Base-by-base conservation (phyloP, 37 sponge, comb jelly and placozoan genomes). In the Crambe crambe region DNA sequence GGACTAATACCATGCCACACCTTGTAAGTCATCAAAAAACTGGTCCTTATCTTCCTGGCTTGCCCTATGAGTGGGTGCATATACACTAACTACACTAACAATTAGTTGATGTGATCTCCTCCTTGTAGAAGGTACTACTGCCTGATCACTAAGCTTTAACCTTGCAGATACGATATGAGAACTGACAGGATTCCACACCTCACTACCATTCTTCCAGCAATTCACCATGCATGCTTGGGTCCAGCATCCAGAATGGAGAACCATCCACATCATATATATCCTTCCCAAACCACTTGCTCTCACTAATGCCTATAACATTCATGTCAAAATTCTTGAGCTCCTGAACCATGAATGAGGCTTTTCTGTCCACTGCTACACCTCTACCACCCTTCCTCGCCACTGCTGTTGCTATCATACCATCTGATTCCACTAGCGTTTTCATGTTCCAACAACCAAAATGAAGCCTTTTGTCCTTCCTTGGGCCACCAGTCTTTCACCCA, bases 221-320 rank as follows among this genome's bases (percentile, higher is more conserved):
- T 60, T 38, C 62, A 60, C 10, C 78, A 60, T 60, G 8, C 56
- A 25, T 36, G 42, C 29, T 36, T 56, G 39, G 27, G 30, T 22
- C 40, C 40, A 38, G 68, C 68, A 30, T 38, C 58, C 68, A 31
- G n/a, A 79, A 21, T 9, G 34, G 8, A 43, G 15, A 79, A n/a
- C 80, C 68, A 23, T 79, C 72, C 37, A 80, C 81, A 29, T 67
- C 72, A 70, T 80, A 80, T 21, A 80, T 58, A 31, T 41, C 71
- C 56, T 80, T 36, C 56, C 81, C 81, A 80, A 80, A 80, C 81
- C 81, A 80, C 72, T 68, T 80, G 35, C 71, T 80, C 81, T 68
- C 81, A 80, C 81, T 80, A 51, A 79, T 79, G 26, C 80, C 70
- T 29, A 30, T 27, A 27, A 80, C 58, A 70, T 67, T 76, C 77